These are phyloP conservation scores for Aphelocoma californica DNA, from an alignment of 2,797 vertebrate genomes.

Conservation along the genomic window DNA sequence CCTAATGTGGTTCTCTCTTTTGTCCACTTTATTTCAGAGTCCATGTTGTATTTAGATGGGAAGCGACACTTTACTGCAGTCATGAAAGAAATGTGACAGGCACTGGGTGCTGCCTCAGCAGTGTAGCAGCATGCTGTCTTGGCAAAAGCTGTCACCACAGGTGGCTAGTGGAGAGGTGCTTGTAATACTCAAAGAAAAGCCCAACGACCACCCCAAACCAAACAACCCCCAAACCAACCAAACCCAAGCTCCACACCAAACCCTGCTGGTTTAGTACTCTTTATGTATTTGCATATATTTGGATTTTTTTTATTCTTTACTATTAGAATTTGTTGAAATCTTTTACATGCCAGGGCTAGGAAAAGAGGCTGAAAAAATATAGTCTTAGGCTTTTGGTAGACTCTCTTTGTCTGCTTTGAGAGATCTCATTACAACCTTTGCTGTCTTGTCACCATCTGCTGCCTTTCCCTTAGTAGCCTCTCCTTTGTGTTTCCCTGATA, in stretches of 20 bases:
- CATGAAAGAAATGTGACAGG: conserved; percentile 49
- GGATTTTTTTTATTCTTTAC: not conserved
- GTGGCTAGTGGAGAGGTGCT: not conserved
- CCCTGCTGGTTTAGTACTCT: not conserved
- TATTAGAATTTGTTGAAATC: not conserved
- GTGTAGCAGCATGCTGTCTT: not conserved
- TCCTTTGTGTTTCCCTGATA: not conserved
- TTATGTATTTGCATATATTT: not conserved
- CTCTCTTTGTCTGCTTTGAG: not conserved
- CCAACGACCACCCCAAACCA: not conserved
- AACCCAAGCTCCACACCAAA: not conserved
- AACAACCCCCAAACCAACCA: not conserved
- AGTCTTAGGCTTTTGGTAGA: not conserved
- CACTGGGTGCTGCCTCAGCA: not conserved
- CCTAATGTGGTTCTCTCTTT: not conserved
- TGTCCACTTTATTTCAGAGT: conserved; percentile 80
- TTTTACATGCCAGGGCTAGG: not conserved
- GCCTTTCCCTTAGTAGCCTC: not conserved
- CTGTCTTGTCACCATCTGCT: not conserved
- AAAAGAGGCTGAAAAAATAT: not conserved
- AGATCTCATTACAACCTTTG: not conserved
- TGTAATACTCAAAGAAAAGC: not conserved
- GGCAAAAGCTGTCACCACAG: not conserved
- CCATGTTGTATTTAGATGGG: conserved; percentile 96
- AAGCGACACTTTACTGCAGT: conserved; percentile 88